Percentiles rank a stretch among this genome's conserved stretches.
Conservation (phyloP, 1,140 invertebrate species). For the Aleiodes sp. region DNA sequence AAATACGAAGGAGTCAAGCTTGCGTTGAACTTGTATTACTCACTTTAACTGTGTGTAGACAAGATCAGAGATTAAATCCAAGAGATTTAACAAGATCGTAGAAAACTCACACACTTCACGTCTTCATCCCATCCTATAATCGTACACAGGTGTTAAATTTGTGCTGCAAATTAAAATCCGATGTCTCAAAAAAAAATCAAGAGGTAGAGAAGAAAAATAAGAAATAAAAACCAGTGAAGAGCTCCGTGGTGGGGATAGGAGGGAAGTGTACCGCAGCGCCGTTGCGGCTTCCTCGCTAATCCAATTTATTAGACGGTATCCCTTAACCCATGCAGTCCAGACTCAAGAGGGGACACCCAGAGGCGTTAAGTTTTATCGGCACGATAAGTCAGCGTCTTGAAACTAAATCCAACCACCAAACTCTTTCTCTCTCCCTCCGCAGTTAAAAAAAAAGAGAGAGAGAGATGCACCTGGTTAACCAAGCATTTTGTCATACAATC, state of each 20-base stretch:
- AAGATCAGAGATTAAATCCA: conserved; percentile 40
- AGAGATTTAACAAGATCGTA: conserved; percentile 37
- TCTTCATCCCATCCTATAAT: background rate
- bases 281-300: conserved; percentile 31
- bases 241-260: background rate
- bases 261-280: conserved; percentile 12
- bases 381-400: conserved; percentile 39
- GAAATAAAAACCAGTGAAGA: background rate
- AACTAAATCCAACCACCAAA: conserved; percentile 27
- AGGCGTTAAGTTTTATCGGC: conserved; percentile 57
- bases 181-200: conserved; percentile 40
- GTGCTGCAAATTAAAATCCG: conserved; percentile 37
- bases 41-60: background rate
- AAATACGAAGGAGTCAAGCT: background rate
- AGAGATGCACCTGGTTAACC: conserved; percentile 17
- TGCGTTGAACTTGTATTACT: background rate
- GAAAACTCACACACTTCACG: conserved; percentile 12
- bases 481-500: conserved; percentile 46
- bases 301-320: conserved; percentile 41
- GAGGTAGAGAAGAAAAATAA: conserved; percentile 20
- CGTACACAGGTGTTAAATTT: conserved; percentile 15
- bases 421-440: background rate
- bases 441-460: conserved; percentile 4
- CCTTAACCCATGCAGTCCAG: conserved; percentile 46
- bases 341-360: conserved; percentile 32